Conservation (phyloP, 2,113 vertebrate species). For the Heterotis niloticus region DNA sequence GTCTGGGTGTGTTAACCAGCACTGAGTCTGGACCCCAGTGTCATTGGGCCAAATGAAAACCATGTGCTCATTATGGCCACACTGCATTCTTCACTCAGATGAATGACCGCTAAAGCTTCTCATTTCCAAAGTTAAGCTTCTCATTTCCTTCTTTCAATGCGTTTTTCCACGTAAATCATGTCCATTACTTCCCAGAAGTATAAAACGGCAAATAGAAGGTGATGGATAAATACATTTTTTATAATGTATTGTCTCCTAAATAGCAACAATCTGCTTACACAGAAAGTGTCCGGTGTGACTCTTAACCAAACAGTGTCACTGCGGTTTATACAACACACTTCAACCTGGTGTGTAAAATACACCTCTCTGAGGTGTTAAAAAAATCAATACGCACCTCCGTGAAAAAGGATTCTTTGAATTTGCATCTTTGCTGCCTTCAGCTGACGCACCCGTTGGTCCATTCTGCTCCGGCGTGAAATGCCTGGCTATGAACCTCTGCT, state of each 20-base stretch:
- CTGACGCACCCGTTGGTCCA: neutral
- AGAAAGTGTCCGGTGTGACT: no score
- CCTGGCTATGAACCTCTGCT: neutral
- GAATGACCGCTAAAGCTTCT: neutral
- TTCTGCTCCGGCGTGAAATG: neutral
- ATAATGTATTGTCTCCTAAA: neutral
- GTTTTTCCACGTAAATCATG: neutral
- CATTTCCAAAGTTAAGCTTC: neutral
- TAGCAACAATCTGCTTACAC: no score
- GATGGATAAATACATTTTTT: neutral
- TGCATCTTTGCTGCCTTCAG: neutral
- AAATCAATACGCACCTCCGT: neutral
- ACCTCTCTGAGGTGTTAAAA: constrained; percentile 1
- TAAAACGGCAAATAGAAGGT: neutral
- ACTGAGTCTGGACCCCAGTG: neutral
- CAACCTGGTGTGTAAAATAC: neutral
- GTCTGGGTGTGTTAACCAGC: constrained; percentile 44
- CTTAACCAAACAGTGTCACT: neutral
- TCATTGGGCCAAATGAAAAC: constrained; percentile 20
- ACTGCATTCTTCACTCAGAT: constrained; percentile 30
- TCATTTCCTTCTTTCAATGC: neutral
- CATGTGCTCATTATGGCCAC: constrained; percentile 48
- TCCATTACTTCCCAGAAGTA: neutral
- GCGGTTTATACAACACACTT: constrained; percentile 3
- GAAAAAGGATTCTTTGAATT: neutral